These are phyloP conservation scores for Drosophila paulistorum DNA, from an alignment of 1,140 invertebrate species.

Conservation along the genomic window DNA sequence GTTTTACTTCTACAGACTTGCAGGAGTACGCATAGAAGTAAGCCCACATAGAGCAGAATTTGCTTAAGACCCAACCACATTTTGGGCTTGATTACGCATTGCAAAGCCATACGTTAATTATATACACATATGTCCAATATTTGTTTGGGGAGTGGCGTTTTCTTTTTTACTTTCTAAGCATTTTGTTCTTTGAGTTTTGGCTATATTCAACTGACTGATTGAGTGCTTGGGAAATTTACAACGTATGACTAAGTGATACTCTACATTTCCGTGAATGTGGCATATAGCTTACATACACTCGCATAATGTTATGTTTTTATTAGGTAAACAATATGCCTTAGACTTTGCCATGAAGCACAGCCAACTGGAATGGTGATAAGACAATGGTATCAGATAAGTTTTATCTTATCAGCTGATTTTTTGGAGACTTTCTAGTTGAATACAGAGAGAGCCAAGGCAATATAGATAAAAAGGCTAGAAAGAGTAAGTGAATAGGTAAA, in stretches of 20 bases:
- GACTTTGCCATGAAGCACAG: not conserved
- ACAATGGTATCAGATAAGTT: not conserved
- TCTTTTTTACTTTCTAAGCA: not conserved
- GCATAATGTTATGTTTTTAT: not conserved
- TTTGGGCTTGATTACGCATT: slow-evolving; percentile 65
- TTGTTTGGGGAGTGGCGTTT: not conserved
- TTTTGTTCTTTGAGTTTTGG: not conserved
- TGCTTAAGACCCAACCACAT: slow-evolving; percentile 75
- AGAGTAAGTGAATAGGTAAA: not conserved
- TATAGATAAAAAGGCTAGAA: not conserved
- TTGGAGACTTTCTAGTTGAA: slow-evolving; percentile 5
- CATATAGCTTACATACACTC: slow-evolving; percentile 4
- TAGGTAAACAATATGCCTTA: not conserved
- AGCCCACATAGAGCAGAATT: slow-evolving; percentile 70
- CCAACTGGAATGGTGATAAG: not conserved
- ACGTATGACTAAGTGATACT: slow-evolving; percentile 33
- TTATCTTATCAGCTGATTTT: slow-evolving; percentile 9
- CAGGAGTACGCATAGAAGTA: slow-evolving; percentile 64
- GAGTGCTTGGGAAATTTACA: not conserved
- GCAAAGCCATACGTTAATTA: slow-evolving; percentile 57
- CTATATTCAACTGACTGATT: slow-evolving; percentile 6
- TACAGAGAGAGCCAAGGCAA: too few species aligned
- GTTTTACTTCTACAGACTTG: slow-evolving; percentile 70
- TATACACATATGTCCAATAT: slow-evolving; percentile 5
- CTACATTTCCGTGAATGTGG: slow-evolving; percentile 16